Base-by-base conservation (phyloP, 2,797 vertebrate species). In the Tinamus major region DNA sequence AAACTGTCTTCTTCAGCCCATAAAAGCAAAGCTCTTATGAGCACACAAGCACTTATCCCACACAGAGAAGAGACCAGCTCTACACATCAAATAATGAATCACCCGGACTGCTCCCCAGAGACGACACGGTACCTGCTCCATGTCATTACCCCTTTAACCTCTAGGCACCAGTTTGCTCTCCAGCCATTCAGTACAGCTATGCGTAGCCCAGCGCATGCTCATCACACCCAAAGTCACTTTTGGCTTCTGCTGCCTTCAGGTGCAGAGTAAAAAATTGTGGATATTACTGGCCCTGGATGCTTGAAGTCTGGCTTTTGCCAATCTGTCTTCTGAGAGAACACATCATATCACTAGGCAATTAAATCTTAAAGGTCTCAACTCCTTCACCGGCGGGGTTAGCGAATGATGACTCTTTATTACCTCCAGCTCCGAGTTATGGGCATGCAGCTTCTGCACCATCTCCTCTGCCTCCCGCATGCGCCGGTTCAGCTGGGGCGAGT, bases 391-490 rank as follows among this genome's bases (percentile, higher is more conserved):
- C 1, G 27, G 48, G 29, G 24, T 67, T 69, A 29, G 41, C 33
- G 76, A 27, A 24, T 2, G 42, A 20, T 4, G 53, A 17, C 68
- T 10, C 59, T 61, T 15, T 19, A 48, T 94, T 97, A 99, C 99
- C 98, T 99, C 99, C 97, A 99, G 98, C 97, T 99, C 99, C 0
- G 94, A 5, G 79, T 98, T 98, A 94, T 99, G 98, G 6, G 63
- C 97, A 24, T 99, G 99, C 53, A 98, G 98, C 83, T 98, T 99
- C 96, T 98, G 98, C 85, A 99, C 96, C 87, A 98, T 94, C n/a
- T 99, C 99, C 96, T 99, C 99, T 0, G 99, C 98, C 96, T 99
- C 99, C 8, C 97, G 97, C 84, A 99, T 97, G 2, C 99, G 98
- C 4, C 98, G 98, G 69, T 64, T 98, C 95, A 99, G 98, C 94